Conservation (phyloP, 2,888 invertebrate species). For the Cosmopolites sordidus region DNA sequence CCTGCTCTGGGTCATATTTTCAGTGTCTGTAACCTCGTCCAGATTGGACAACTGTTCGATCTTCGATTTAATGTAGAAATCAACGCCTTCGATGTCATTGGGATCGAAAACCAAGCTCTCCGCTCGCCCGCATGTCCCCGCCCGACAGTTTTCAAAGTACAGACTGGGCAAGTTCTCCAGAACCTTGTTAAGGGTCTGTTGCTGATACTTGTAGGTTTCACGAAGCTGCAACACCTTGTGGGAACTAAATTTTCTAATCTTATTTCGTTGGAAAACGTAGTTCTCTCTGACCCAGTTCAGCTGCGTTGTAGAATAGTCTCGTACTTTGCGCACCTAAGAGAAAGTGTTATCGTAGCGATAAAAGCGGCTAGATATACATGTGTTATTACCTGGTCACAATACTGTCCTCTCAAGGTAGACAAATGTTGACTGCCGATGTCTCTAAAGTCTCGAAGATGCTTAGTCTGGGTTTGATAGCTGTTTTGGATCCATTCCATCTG, state of each 20-base stretch:
- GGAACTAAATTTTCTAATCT: slow-evolving; percentile 91
- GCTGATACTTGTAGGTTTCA: slow-evolving; percentile 93
- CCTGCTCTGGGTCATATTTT: slow-evolving; percentile 61
- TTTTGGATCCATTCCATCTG: slow-evolving; percentile 93
- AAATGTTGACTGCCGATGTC: slow-evolving; percentile 89
- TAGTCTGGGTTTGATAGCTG: slow-evolving; percentile 84
- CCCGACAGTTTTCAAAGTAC: slow-evolving; percentile 90
- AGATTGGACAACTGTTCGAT: slow-evolving; percentile 58
- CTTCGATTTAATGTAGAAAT: slow-evolving; percentile 65
- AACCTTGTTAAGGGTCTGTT: slow-evolving; percentile 90
- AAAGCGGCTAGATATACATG: background rate
- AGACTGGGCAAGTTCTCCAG: slow-evolving; percentile 86
- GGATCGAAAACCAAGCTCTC: slow-evolving; percentile 71
- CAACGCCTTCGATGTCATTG: slow-evolving; percentile 60
- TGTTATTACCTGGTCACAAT: slow-evolving; percentile 76
- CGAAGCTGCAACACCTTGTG: slow-evolving; percentile 84
- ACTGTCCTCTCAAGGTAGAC: slow-evolving; percentile 82
- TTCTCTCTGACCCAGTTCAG: slow-evolving; percentile 92
- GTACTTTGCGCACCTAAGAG: slow-evolving; percentile 78
- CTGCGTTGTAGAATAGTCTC: slow-evolving; percentile 88
- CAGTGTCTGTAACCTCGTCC: slow-evolving; percentile 43
- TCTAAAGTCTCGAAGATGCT: slow-evolving; percentile 79
- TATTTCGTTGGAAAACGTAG: slow-evolving; percentile 91
- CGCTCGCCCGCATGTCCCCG: slow-evolving; percentile 71
- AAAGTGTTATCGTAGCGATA: background rate